Evolutionary conservation across 2,113 vertebrate genomes (phyloP).

Genomic region (Zosterops pallidus): DNA sequence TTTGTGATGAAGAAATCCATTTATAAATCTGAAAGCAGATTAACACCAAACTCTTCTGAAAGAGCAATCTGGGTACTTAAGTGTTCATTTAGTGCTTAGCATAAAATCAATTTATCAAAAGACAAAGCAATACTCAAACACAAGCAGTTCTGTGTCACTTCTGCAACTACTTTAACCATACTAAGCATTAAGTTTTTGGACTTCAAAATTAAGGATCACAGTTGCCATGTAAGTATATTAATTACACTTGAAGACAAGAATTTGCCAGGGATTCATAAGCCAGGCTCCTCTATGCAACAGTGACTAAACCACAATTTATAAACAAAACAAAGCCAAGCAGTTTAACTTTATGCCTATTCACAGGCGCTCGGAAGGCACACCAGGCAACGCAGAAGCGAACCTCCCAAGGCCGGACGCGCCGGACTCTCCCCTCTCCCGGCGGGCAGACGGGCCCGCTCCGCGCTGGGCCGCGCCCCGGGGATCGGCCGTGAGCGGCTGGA

Average conservation of each 20-base stretch:
- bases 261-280: not conserved
- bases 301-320: not conserved
- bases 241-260: rapidly evolving
- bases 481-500: not conserved
- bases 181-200: rapidly evolving
- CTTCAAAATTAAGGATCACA: not conserved
- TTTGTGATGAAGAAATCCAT: not conserved
- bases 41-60: rapidly evolving
- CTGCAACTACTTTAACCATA: not conserved
- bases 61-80: not conserved
- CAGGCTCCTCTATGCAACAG: rapidly evolving
- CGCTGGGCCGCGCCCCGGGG: rapidly evolving
- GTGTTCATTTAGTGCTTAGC: not conserved
- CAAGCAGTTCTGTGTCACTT: not conserved
- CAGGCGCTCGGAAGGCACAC: rapidly evolving
- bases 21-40: not conserved
- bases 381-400: rapidly evolving
- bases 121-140: not conserved
- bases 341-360: no score
- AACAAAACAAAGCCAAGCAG: not conserved
- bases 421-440: rapidly evolving
- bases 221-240: rapidly evolving
- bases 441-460: no score
- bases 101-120: not conserved
- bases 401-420: no score